Conservation (phyloP, 1,140 invertebrate genomes). For the Drosophila melanica region DNA sequence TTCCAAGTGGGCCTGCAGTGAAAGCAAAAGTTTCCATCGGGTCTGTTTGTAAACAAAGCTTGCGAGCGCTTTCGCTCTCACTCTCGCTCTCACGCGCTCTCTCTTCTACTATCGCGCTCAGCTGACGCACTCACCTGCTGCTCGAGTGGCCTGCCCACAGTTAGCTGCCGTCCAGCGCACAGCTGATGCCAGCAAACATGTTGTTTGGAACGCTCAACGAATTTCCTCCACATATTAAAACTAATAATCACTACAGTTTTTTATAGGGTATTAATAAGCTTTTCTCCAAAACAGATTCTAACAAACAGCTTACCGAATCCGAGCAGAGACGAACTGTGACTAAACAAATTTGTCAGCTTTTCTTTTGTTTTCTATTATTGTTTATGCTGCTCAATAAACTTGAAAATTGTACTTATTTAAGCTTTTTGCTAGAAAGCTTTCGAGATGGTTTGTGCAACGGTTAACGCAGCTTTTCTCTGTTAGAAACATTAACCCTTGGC, state of each 20-base stretch:
- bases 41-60: slow-evolving; percentile 59
- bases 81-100: slow-evolving; percentile 8
- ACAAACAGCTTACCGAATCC: slow-evolving; percentile 4
- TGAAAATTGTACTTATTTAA: no score
- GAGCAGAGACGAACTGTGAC: not conserved
- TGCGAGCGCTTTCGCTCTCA: slow-evolving; percentile 10
- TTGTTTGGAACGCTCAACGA: not conserved
- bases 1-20: slow-evolving; percentile 38
- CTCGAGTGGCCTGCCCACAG: slow-evolving; percentile 15
- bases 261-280: not conserved
- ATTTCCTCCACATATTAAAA: slow-evolving; percentile 45
- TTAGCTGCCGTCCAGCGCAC: slow-evolving; percentile 30
- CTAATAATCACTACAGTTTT: not conserved
- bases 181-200: slow-evolving; percentile 35
- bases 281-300: not conserved
- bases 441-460: slow-evolving; percentile 2
- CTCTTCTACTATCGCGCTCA: slow-evolving; percentile 20
- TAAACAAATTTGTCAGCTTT: slow-evolving; percentile 4
- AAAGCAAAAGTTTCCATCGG: slow-evolving; percentile 21
- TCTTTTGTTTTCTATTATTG: not conserved
- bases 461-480: not conserved
- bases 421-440: slow-evolving; percentile 20
- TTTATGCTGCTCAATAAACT: not conserved
- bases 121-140: slow-evolving; percentile 59
- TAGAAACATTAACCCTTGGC: not conserved